Percentiles rank a stretch among this genome's conserved stretches.
Conservation (phyloP, 2,888 invertebrate species). For the Branchipolynoe longqiensis region DNA sequence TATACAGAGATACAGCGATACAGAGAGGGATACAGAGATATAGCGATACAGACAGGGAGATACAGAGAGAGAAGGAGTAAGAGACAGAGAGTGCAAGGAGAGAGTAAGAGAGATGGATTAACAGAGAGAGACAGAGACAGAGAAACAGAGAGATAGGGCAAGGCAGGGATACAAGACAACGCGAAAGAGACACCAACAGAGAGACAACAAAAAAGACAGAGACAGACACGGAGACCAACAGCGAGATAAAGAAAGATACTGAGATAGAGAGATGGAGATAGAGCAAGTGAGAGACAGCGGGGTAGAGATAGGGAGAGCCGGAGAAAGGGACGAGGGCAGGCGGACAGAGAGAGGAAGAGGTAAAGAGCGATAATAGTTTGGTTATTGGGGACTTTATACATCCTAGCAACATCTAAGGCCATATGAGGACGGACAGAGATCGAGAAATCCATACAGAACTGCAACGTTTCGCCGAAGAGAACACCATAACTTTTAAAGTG, state of each 20-base stretch:
- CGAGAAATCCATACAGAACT: too few relatives aligned
- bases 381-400: too few relatives aligned
- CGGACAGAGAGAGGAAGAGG: not conserved
- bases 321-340: not conserved
- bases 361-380: too few relatives aligned
- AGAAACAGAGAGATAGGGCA: not conserved
- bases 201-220: not conserved
- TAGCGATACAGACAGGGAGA: not conserved
- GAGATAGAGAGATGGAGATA: not conserved
- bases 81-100: too few relatives aligned
- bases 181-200: not conserved
- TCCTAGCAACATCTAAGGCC: too few relatives aligned
- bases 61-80: not conserved
- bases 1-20: not conserved
- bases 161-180: not conserved
- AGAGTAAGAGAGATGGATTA: not conserved
- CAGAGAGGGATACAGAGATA: not conserved
- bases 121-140: not conserved
- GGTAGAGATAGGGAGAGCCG: not conserved
- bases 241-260: not conserved
- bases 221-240: not conserved
- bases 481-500: too few relatives aligned
- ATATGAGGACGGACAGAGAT: too few relatives aligned
- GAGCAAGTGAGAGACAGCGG: not conserved
- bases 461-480: too few relatives aligned